Evolutionary conservation across 2,888 invertebrate species (phyloP), one percentile per base, ranked within the genome.

Genomic region (Dicranocentrus wangi): DNA sequence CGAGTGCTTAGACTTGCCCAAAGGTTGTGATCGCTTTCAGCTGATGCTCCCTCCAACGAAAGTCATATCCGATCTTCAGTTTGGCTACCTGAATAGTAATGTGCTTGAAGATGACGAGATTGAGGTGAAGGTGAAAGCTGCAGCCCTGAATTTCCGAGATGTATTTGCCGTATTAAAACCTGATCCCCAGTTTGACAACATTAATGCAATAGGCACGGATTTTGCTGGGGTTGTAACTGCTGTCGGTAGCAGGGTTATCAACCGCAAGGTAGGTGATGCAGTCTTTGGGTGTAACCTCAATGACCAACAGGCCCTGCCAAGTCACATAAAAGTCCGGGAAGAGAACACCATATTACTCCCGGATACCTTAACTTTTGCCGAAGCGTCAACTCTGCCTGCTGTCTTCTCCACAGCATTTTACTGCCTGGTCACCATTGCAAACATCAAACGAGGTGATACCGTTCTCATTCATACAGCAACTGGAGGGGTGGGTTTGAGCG

Each of bases 211-310:
- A 1, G 93, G 93, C 0, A 93, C 93, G 80, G 93, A 94, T 88
- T 65, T 76, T 39, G n/a, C 71, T 47, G 81, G 81, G 13, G 55
- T 47, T 1, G 93, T 93, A 87, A 91, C 91, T 32, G 93, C 93
- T 0, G 89, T 89, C 0, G 89, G 93, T 0, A 89, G 90, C 32
- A 91, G 90, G 0, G 91, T 93, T 1, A 89, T 83, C 1, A 88
- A 88, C 65, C 90, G 93, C 84, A 91, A 92, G 87, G 89, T 90
- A 2, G 93, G 93, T 0, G 92, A 94, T 87, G 90, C 90, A 75
- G 93, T 94, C 0, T 91, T 91, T 1, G 91, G 78, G 8, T 10
- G n/a, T 10, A 77, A 61, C 15, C 10, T 28, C 0, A 32, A 19
- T 55, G 10, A 19, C n/a, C 23, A 0, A 39, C 2, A 0, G 55